Evolutionary conservation across 1,140 invertebrate species (phyloP).

Genomic region (Glomeris maerens): DNA sequence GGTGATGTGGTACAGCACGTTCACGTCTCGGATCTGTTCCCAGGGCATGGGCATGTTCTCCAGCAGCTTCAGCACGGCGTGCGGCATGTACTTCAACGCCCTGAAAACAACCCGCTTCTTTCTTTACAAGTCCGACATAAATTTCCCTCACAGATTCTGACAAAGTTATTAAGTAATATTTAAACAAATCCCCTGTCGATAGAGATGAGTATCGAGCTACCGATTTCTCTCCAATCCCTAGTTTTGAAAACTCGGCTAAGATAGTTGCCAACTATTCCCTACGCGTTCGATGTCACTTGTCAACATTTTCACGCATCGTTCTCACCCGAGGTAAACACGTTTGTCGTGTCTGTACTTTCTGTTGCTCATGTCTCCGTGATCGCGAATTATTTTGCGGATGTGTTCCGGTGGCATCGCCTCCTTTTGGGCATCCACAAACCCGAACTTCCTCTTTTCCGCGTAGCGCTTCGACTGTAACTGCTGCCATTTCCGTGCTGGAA

Average conservation of each 20-base stretch:
- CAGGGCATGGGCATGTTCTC: constrained; percentile 99
- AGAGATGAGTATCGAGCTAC: too few relatives aligned
- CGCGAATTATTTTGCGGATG: constrained; percentile 94
- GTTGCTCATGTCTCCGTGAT: constrained; percentile 99
- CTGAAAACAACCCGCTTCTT: too few relatives aligned
- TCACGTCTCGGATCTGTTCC: constrained; percentile 98
- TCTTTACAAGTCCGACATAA: constrained; percentile 15
- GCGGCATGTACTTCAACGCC: constrained; percentile 98
- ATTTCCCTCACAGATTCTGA: constrained; percentile 7
- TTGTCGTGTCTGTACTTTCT: constrained; percentile 98
- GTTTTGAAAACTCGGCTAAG: too few relatives aligned
- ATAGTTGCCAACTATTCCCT: too few relatives aligned
- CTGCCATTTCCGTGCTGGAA: constrained; percentile 87
- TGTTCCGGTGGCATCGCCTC: constrained; percentile 99
- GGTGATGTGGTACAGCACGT: constrained; percentile 94
- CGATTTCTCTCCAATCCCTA: too few relatives aligned
- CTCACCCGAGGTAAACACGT: constrained; percentile 86
- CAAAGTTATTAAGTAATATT: not conserved
- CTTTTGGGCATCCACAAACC: constrained; percentile 97
- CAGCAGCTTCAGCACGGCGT: constrained; percentile 94
- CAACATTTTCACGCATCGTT: too few relatives aligned
- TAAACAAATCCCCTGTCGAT: too few relatives aligned
- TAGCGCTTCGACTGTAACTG: constrained; percentile 95
- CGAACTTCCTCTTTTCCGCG: constrained; percentile 95
- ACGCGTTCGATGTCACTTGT: too few relatives aligned